Base-by-base conservation (phyloP, 1,140 invertebrate genomes). In the Cotesia typhae region DNA sequence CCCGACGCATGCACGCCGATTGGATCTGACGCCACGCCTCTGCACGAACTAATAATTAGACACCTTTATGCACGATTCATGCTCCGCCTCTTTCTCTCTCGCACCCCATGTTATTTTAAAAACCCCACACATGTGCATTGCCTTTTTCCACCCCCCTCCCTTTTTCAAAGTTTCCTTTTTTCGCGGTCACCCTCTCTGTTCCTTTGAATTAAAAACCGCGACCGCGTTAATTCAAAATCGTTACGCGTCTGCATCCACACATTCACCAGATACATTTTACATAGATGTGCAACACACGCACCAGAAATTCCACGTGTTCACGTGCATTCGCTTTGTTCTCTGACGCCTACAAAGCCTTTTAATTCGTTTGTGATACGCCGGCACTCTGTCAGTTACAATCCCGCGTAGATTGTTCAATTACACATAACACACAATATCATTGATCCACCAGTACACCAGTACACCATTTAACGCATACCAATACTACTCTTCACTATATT, bases 11-110 rank as follows among this genome's bases (percentile, higher is more conserved):
- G 81, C 81, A 82, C 79, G 74, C 69, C 74, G 80, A 82, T 81
- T 78, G 76, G 78, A 81, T 82, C 81, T 81, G 80, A 75, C 78
- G 78, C 81, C 81, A 78, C 79, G 73, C 81, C 78, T 78, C 78
- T 71, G 79, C 81, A 79, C 79, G 81, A 82, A 80, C 79, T 79
- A 81, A 82, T 82, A 81, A 82, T 82, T 81, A 81, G 79, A 80
- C 79, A 81, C 80, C 79, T 82, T 76, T 81, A 79, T 72, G 71
- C 71, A 72, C 71, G 71, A 72, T 63, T 72, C 65, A 72, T 72
- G 71, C 71, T 67, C 71, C 71, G 71, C 71, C 71, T 74, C 64
- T 74, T 61, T 74, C 57, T 74, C 67, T 71, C 68, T 74, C 41
- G 61, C 61, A 38, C 55, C 37, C 68, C 37, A 70, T 9, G 57